Base-by-base conservation (phyloP, 2,888 invertebrate species). In the Ischnus inquisitorius region DNA sequence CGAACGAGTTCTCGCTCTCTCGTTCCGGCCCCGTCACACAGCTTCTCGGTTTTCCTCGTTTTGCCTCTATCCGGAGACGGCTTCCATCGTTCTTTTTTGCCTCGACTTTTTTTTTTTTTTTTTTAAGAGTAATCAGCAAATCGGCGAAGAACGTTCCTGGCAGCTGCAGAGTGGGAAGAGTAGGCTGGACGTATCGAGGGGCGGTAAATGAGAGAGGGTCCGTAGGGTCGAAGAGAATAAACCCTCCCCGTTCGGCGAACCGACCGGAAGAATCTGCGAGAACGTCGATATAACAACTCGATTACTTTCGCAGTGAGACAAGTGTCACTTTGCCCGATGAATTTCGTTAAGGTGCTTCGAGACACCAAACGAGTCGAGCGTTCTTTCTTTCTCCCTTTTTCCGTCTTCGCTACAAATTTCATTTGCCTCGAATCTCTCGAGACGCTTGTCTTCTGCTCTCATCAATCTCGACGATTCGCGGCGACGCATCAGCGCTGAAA, bases 261-360 rank as follows among this genome's bases (percentile, higher is more conserved):
- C 25, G 57, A 60, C 65, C 51, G 84, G 76, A 78, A 62, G 68
- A 81, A 72, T 75, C 87, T 86, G 87, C 85, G 88, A 91, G 90
- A 60, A 91, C 90, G 90, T 89, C 90, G 89, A 91, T 88, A 89
- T 90, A 91, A 92, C 88, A 91, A 92, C 88, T 92, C 90, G 90
- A 92, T 92, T 92, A 92, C 88, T 89, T 86, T 87, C 88, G 88
- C 87, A 88, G 88, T 74, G 68, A 79, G 83, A 83, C 75, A 86
- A 88, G 90, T 92, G 91, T 91, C 92, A 92, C 90, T 91, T 91
- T 91, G 90, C 88, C 87, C 86, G 87, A 79, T 82, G 88, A 92
- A 92, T 90, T 92, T 92, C 88, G 90, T 92, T 91, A 91, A 84
- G 86, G 80, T 28, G 46, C 67, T 67, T 60, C 71, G 43, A 43